A percentile compares a stretch with the other conserved stretches of the same genome.
phyloP scores from a whole-genome alignment of 2,888 invertebrate genomes.

The Erebia aethiops region DNA sequence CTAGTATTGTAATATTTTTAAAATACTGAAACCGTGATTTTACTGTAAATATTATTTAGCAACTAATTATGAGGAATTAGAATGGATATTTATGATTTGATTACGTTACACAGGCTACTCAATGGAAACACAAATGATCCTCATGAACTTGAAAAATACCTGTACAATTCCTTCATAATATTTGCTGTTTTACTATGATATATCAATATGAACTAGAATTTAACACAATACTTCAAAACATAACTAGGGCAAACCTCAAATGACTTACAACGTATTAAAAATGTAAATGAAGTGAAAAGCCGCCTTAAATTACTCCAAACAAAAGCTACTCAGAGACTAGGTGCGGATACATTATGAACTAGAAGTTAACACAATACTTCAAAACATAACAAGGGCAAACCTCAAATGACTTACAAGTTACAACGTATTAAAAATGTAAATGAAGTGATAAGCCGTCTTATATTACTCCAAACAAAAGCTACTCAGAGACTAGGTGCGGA shows the following conservation, averaged over 20 bases:
- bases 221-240: neutral
- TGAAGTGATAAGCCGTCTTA: constrained; percentile 24
- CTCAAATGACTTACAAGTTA: neutral
- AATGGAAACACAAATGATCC: neutral
- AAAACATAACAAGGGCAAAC: neutral
- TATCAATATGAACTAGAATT: neutral
- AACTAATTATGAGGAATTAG: no score
- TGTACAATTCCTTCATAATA: neutral
- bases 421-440: constrained; percentile 4
- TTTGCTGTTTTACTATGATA: no score
- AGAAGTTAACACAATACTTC: neutral
- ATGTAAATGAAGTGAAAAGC: constrained; percentile 23
- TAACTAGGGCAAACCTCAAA: neutral
- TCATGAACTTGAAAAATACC: neutral
- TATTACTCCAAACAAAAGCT: constrained; percentile 22
- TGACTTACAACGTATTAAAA: constrained; percentile 1
- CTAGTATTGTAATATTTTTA: no score
- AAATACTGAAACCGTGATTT: no score
- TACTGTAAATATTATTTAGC: no score
- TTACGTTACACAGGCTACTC: neutral
- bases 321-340: no score
- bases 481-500: no score
- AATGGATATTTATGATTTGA: neutral
- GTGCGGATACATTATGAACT: no score
- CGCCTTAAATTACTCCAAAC: constrained; percentile 21